A percentile compares a stretch with the other conserved stretches of the same genome.
Evolutionary conservation across 1,140 invertebrate species (phyloP).

Genomic region (Nebria ingens): DNA sequence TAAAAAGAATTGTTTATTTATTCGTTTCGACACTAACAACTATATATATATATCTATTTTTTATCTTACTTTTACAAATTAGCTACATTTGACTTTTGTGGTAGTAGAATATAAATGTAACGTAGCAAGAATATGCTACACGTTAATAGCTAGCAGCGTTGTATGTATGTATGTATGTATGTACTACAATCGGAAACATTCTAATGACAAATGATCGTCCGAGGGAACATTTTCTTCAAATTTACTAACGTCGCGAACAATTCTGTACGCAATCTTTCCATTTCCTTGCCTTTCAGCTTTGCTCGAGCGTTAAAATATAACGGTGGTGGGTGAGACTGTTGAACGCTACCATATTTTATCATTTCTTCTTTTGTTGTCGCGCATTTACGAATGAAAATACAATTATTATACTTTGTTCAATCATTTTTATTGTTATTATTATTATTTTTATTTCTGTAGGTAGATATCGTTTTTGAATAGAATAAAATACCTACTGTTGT

Average conservation of each 20-base stretch:
- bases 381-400: not conserved
- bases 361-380: not conserved
- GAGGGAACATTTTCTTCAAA: not conserved
- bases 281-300: not conserved
- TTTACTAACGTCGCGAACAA: not conserved
- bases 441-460: not conserved
- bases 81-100: no score
- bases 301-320: not conserved
- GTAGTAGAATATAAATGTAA: no score
- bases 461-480: no score
- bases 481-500: no score
- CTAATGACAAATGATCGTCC: not conserved
- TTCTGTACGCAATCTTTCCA: not conserved
- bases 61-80: no score
- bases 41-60: no score
- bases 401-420: slow-evolving; percentile 1
- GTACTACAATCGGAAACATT: not conserved
- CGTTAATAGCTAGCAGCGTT: no score
- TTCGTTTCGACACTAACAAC: no score
- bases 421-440: no score
- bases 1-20: no score
- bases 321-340: not conserved
- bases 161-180: slow-evolving; percentile 6
- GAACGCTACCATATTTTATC: not conserved
- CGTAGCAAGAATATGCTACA: no score